phyloP scores from a whole-genome alignment of 1,140 invertebrate genomes.

The Drosophila repletoides region DNA sequence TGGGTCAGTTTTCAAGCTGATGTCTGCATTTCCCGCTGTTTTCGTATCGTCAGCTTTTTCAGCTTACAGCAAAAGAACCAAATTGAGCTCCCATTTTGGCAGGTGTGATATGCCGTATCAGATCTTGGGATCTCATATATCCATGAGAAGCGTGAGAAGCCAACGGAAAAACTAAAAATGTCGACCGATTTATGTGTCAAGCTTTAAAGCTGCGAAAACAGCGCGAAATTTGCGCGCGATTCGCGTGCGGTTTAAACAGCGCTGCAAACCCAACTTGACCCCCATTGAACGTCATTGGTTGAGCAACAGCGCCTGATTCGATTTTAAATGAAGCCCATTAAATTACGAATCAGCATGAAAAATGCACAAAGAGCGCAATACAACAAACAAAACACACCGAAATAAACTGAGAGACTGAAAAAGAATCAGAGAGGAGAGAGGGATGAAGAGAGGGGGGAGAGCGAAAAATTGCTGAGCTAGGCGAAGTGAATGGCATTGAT shows the following conservation, averaged over 20 bases:
- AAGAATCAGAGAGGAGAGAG: neutral
- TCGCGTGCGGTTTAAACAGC: constrained; percentile 34
- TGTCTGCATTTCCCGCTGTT: constrained; percentile 21
- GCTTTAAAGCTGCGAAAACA: constrained; percentile 32
- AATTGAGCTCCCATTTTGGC: constrained; percentile 20
- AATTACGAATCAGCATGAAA: constrained; percentile 52
- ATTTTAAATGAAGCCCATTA: constrained; percentile 53
- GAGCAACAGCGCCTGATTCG: constrained; percentile 27
- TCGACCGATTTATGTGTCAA: constrained; percentile 51
- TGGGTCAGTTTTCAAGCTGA: constrained; percentile 50
- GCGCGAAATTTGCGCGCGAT: constrained; percentile 32
- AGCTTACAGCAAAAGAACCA: constrained; percentile 28
- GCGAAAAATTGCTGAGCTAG: neutral
- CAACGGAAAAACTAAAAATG: constrained; percentile 29
- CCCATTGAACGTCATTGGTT: constrained; percentile 5
- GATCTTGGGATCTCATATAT: neutral
- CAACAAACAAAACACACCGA: constrained; percentile 1
- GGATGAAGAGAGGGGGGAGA: neutral
- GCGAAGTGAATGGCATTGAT: constrained; percentile 35
- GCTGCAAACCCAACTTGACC: constrained; percentile 19
- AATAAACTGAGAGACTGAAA: neutral
- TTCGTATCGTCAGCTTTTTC: neutral
- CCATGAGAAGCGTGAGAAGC: constrained; percentile 5
- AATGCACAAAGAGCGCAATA: constrained; percentile 13
- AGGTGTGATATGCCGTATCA: constrained; percentile 43